Evolutionary conservation across 2,113 vertebrate species (phyloP).

Genomic region (Microtus richardsoni): DNA sequence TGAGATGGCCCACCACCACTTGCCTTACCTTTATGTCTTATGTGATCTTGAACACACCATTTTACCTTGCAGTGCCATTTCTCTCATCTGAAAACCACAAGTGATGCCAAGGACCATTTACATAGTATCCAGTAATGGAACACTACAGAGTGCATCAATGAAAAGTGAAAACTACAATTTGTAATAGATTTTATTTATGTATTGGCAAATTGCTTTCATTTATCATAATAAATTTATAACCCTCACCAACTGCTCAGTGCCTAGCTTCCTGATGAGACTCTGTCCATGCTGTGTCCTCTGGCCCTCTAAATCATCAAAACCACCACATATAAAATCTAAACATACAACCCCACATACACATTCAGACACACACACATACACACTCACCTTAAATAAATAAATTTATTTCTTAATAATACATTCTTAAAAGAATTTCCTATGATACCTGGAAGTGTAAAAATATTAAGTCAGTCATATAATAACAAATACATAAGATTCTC

Average conservation of each 20-base stretch:
- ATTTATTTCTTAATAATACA: neutral
- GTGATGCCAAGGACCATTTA: neutral
- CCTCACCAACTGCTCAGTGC: neutral
- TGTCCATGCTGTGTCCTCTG: neutral
- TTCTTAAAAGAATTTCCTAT: neutral
- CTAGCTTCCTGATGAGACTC: neutral
- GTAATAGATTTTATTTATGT: conserved; percentile 38
- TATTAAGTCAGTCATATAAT: neutral
- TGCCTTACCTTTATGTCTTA: neutral
- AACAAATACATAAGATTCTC: neutral
- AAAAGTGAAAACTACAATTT: neutral
- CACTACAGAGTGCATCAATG: neutral
- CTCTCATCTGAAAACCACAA: neutral
- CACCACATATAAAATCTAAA: neutral
- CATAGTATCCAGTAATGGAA: neutral
- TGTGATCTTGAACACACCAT: neutral
- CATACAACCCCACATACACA: neutral
- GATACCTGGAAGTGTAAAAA: neutral
- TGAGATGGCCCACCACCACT: neutral
- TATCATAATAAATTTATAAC: neutral
- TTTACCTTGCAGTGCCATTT: neutral
- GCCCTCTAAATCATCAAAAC: neutral
- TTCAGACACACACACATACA: neutral
- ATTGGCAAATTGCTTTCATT: conserved; percentile 25
- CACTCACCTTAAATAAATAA: neutral